Base-by-base conservation (phyloP, 2,888 invertebrate species). In the Odontocerum albicorne region DNA sequence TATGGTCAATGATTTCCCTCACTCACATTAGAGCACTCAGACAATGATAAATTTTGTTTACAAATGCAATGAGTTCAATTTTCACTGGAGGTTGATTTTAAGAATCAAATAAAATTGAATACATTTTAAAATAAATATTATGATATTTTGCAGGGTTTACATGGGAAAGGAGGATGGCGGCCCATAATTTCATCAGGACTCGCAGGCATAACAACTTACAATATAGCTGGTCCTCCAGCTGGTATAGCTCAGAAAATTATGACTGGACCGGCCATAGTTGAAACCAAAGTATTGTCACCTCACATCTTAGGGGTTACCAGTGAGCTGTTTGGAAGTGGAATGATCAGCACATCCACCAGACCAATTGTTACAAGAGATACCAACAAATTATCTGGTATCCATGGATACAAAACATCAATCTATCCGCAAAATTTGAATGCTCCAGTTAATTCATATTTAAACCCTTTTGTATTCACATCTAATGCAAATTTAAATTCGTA, bases 91-190 rank as follows among this genome's bases (percentile, higher is more conserved):
- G n/a, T n/a, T n/a, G n/a, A n/a, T n/a, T n/a, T n/a, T n/a, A n/a
- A n/a, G n/a, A n/a, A n/a, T n/a, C n/a, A n/a, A n/a, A n/a, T n/a
- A n/a, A n/a, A n/a, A n/a, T n/a, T n/a, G n/a, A n/a, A n/a, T n/a
- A n/a, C n/a, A n/a, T n/a, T n/a, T n/a, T n/a, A n/a, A n/a, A n/a
- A n/a, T n/a, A n/a, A n/a, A n/a, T n/a, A n/a, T n/a, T n/a, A 35
- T 20, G 16, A 33, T 16, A 10, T 12, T 4, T 45, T 45, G 2
- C 72, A 78, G 77, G 67, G 70, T 55, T 63, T 78, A 61, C 74
- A 79, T 60, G 75, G 80, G 39, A 79, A 82, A 65, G 79, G 83
- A 63, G 84, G 84, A 36, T 84, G 84, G 84, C 70, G 82, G 60
- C 84, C 84, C 32, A 83, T 84, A 16, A 66, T 83, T 12, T 57